phyloP scores from a whole-genome alignment of 1,140 invertebrate genomes.

The Temnothorax nylanderi region DNA sequence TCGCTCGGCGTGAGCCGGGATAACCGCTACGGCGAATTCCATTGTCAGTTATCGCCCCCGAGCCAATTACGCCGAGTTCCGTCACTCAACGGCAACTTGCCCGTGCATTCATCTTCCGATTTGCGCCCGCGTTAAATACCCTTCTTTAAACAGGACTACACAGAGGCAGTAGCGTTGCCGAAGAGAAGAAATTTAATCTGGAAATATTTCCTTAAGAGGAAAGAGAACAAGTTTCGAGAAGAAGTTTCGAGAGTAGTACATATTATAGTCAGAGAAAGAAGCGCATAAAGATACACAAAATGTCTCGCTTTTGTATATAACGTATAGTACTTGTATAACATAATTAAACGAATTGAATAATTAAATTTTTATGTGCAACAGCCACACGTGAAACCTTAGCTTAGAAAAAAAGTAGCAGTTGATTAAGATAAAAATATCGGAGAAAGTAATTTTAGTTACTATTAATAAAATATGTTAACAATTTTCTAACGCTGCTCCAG shows the following conservation, averaged over 20 bases:
- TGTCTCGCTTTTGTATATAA: background rate
- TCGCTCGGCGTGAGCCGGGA: constrained; percentile 2
- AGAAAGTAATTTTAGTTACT: background rate
- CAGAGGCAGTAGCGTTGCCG: background rate
- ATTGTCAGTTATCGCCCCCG: constrained; percentile 29
- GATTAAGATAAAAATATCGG: background rate
- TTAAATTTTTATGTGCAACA: background rate
- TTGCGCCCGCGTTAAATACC: constrained; percentile 6
- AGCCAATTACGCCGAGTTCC: constrained; percentile 37
- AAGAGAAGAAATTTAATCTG: constrained; percentile 15
- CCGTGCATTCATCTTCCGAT: constrained; percentile 35
- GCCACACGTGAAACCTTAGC: background rate
- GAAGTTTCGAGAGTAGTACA: background rate
- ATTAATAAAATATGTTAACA: background rate
- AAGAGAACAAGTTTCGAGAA: background rate
- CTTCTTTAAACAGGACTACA: constrained; percentile 11
- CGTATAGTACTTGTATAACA: background rate
- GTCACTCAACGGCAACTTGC: constrained; percentile 10
- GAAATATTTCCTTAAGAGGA: background rate
- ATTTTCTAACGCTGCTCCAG: background rate
- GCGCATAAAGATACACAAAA: background rate
- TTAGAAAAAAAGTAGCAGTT: background rate
- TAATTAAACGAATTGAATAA: background rate
- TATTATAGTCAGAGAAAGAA: background rate
- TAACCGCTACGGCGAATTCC: constrained; percentile 26